These are phyloP conservation scores for Stenchaetothrips biformis DNA, from an alignment of 2,888 invertebrate species.

Conservation along the genomic window DNA sequence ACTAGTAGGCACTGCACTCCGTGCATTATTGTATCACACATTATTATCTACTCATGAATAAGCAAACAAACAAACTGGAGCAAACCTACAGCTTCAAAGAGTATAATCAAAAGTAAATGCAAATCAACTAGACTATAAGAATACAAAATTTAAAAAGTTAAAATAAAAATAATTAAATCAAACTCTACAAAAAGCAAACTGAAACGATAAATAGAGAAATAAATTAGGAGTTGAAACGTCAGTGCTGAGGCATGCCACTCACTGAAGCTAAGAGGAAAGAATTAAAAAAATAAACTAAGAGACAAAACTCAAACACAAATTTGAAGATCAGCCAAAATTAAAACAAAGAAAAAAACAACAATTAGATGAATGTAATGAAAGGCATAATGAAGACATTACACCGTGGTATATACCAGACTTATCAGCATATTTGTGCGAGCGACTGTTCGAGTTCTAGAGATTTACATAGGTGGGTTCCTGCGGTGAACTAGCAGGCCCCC, in stretches of 20 bases:
- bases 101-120: slow-evolving; percentile 34
- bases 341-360: slow-evolving; percentile 46
- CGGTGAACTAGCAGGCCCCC: slow-evolving; percentile 41
- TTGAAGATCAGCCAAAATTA: slow-evolving; percentile 39
- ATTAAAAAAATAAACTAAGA: slow-evolving; percentile 34
- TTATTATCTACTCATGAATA: background rate
- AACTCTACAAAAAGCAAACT: slow-evolving; percentile 29
- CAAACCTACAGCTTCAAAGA: too few relatives aligned
- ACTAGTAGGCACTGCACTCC: slow-evolving; percentile 13
- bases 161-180: slow-evolving; percentile 38
- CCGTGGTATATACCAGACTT: slow-evolving; percentile 40
- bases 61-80: background rate
- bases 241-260: slow-evolving; percentile 33
- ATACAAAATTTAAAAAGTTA: slow-evolving; percentile 38
- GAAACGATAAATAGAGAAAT: slow-evolving; percentile 34
- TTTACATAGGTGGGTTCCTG: slow-evolving; percentile 92
- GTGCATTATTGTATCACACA: background rate
- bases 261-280: slow-evolving; percentile 34
- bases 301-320: slow-evolving; percentile 37
- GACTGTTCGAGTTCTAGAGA: slow-evolving; percentile 58
- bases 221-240: slow-evolving; percentile 32
- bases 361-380: slow-evolving; percentile 37
- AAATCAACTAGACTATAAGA: slow-evolving; percentile 41
- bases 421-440: slow-evolving; percentile 34
- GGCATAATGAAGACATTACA: slow-evolving; percentile 33